Evolutionary conservation across 2,797 vertebrate genomes (phyloP).

Genomic region (Sebastes hopkinsi): DNA sequence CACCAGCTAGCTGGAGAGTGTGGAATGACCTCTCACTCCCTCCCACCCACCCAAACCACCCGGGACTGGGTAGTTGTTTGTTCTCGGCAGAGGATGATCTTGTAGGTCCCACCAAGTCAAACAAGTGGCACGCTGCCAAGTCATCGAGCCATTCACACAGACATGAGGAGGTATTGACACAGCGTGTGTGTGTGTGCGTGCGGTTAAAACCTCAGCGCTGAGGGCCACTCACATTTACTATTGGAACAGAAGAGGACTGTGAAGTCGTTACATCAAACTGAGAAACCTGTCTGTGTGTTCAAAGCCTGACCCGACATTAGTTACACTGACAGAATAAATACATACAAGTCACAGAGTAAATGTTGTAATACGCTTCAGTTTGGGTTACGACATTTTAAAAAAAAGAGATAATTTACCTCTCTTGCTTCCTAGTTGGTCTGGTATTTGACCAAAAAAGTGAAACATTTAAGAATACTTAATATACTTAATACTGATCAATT

Average conservation of each 20-base stretch:
- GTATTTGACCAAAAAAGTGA: neutral
- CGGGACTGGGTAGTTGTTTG: slow-evolving; percentile 70
- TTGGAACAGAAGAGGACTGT: slow-evolving; percentile 42
- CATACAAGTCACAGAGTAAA: neutral
- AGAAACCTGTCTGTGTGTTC: slow-evolving; percentile 36
- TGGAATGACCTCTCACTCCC: slow-evolving; percentile 38
- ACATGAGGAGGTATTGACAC: slow-evolving; percentile 72
- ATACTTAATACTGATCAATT: no score
- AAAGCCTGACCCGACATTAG: slow-evolving; percentile 21
- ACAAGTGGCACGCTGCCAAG: slow-evolving; percentile 80
- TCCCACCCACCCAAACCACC: neutral
- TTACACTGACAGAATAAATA: slow-evolving; percentile 32
- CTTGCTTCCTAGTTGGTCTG: neutral
- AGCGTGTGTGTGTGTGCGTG: slow-evolving; percentile 39
- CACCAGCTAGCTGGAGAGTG: slow-evolving; percentile 31
- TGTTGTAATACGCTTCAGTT: neutral
- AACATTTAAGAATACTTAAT: neutral
- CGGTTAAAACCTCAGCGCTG: slow-evolving; percentile 57
- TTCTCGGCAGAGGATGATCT: slow-evolving; percentile 79
- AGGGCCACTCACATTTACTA: slow-evolving; percentile 58
- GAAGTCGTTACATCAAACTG: slow-evolving; percentile 45
- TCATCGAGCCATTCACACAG: slow-evolving; percentile 69
- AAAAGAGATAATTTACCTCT: neutral
- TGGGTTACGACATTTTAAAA: neutral
- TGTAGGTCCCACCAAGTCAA: slow-evolving; percentile 81